A percentile compares a stretch with the other conserved stretches of the same genome.
Conservation (phyloP, 2,888 invertebrate genomes). For the Drosophila conformis region DNA sequence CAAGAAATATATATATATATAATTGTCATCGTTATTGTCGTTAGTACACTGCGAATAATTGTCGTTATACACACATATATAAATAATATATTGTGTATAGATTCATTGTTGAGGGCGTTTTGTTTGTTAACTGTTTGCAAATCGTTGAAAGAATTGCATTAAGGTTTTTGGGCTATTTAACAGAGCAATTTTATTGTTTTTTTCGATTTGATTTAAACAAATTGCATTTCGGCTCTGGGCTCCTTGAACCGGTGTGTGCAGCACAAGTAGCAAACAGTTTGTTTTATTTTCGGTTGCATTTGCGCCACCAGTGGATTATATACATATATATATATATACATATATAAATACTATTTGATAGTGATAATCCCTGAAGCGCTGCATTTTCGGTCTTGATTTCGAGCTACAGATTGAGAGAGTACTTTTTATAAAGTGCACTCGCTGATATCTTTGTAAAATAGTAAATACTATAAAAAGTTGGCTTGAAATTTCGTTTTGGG, state of each 20-base stretch:
- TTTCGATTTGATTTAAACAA: slow-evolving; percentile 29
- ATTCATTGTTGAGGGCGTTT: slow-evolving; percentile 77
- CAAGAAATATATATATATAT: slow-evolving; percentile 22
- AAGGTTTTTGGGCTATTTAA: slow-evolving; percentile 74
- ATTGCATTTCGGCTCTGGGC: slow-evolving; percentile 52
- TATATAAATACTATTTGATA: slow-evolving; percentile 12
- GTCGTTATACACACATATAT: slow-evolving; percentile 32
- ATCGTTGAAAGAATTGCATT: slow-evolving; percentile 85
- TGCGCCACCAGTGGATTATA: slow-evolving; percentile 53
- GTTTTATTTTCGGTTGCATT: slow-evolving; percentile 82
- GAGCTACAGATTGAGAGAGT: slow-evolving; percentile 79
- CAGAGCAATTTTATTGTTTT: slow-evolving; percentile 37
- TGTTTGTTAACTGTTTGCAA: slow-evolving; percentile 84
- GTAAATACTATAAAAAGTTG: slow-evolving; percentile 25
- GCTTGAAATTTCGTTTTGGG: slow-evolving; percentile 57
- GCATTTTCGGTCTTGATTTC: slow-evolving; percentile 67
- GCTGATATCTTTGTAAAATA: slow-evolving; percentile 64
- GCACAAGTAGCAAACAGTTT: slow-evolving; percentile 84
- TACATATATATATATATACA: slow-evolving; percentile 11
- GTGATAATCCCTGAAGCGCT: slow-evolving; percentile 65
- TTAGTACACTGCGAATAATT: slow-evolving; percentile 58
- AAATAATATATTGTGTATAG: slow-evolving; percentile 26
- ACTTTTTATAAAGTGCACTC: slow-evolving; percentile 42
- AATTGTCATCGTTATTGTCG: slow-evolving; percentile 57
- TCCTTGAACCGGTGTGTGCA: slow-evolving; percentile 83